Conservation (phyloP, 2,797 vertebrate species). For the Podargus strigoides region DNA sequence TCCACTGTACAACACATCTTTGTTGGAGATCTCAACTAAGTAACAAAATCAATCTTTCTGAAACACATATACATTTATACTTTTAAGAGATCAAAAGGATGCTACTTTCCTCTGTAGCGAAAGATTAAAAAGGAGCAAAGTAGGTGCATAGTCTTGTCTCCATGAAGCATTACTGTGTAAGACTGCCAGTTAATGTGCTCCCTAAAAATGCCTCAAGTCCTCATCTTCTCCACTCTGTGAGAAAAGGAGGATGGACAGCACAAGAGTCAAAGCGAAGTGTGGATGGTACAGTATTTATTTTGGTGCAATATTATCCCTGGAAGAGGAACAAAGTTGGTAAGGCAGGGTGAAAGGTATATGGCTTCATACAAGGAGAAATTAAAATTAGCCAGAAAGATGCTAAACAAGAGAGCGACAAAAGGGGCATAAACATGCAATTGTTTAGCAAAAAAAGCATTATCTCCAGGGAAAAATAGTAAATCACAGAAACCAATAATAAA, state of each 20-base stretch:
- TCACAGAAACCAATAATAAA: background rate
- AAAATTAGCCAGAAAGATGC: background rate
- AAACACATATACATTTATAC: background rate
- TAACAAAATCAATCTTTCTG: background rate
- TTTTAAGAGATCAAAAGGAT: background rate
- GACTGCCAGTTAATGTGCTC: background rate
- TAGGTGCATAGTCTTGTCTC: too few relatives aligned
- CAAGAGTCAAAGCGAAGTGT: background rate
- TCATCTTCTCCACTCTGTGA: background rate
- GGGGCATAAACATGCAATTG: background rate
- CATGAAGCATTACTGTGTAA: background rate
- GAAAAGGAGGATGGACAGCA: background rate
- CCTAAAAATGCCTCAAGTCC: background rate
- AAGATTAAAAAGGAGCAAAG: background rate
- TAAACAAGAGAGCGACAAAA: background rate
- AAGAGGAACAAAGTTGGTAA: background rate
- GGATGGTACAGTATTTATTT: background rate
- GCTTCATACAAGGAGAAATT: background rate
- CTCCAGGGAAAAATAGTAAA: too few relatives aligned
- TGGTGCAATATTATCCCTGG: background rate
- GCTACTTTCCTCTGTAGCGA: rapidly evolving
- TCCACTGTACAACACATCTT: background rate
- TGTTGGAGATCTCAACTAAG: background rate
- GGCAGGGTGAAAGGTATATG: background rate
- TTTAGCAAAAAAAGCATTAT: background rate